phyloP scores from a whole-genome alignment of 2,113 vertebrate species.

The Baryphthengus martii region DNA sequence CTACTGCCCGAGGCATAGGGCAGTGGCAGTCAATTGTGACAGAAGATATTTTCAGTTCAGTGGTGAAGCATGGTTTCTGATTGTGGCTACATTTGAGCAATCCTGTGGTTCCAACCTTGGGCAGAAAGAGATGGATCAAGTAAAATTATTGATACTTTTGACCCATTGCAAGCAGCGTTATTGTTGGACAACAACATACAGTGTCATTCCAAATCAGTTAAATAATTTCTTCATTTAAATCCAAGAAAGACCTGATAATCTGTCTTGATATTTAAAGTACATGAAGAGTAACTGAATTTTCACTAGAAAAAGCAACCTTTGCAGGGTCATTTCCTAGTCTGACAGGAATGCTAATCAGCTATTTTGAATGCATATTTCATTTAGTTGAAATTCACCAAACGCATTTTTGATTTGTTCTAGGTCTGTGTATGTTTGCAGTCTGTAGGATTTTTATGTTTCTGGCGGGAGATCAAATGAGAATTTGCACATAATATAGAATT shows the following conservation, averaged over 20 bases:
- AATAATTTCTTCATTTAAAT: not conserved
- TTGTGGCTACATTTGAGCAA: not conserved
- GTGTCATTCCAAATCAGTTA: not conserved
- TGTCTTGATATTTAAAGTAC: not conserved
- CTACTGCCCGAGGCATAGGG: not conserved
- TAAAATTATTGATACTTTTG: not conserved
- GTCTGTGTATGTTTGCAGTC: not conserved
- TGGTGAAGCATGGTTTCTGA: not conserved
- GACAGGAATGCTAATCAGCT: not conserved
- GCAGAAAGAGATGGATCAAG: not conserved
- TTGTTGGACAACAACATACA: not conserved
- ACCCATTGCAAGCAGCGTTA: not conserved
- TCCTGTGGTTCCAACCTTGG: not conserved
- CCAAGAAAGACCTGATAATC: not conserved
- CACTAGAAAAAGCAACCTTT: not conserved
- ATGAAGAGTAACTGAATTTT: not conserved
- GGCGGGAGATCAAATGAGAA: not conserved
- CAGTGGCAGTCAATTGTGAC: not conserved
- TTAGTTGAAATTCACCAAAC: not conserved
- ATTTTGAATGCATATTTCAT: not conserved
- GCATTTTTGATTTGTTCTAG: not conserved
- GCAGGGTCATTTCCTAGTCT: not conserved
- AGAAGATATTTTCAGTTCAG: not conserved
- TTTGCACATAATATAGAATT: fast-evolving
- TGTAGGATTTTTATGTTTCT: fast-evolving